Percentiles rank a stretch among this genome's conserved stretches.
These are phyloP conservation scores for Synergus japonicus DNA, from an alignment of 2,888 invertebrate genomes.

Conservation along the genomic window DNA sequence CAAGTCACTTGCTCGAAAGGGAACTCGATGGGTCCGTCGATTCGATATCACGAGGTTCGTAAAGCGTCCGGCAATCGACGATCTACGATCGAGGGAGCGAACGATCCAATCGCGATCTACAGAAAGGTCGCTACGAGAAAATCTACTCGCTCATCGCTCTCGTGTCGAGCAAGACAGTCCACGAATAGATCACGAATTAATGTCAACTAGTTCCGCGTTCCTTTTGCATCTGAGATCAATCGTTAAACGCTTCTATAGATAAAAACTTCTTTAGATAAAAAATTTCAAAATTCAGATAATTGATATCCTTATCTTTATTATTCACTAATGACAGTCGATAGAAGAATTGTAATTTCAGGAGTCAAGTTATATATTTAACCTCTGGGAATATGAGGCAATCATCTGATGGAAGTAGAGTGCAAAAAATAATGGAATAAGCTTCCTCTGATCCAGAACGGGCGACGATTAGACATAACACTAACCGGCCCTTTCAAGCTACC, in stretches of 20 bases:
- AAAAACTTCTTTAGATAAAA: not conserved
- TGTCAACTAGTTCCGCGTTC: constrained; percentile 9
- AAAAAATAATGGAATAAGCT: not conserved
- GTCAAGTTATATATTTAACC: not conserved
- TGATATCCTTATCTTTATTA: not conserved
- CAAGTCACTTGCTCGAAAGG: constrained; percentile 26
- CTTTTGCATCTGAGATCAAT: constrained; percentile 16
- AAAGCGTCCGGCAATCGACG: constrained; percentile 33
- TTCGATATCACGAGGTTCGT: constrained; percentile 36
- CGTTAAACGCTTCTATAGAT: not conserved
- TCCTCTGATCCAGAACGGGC: not conserved
- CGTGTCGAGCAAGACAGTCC: not conserved
- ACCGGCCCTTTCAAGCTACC: not conserved
- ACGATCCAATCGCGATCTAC: constrained; percentile 36
- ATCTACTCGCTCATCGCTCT: not conserved
- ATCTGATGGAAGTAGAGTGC: not conserved
- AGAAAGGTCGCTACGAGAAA: constrained; percentile 26
- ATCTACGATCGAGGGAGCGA: constrained; percentile 28
- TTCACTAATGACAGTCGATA: too few relatives aligned
- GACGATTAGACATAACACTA: not conserved
- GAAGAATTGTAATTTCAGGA: not conserved
- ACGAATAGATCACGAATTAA: not conserved
- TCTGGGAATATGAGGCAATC: not conserved
- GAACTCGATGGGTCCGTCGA: constrained; percentile 12
- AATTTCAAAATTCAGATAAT: not conserved